phyloP scores from a whole-genome alignment of 2,888 invertebrate species.

The Colostygia pectinataria region DNA sequence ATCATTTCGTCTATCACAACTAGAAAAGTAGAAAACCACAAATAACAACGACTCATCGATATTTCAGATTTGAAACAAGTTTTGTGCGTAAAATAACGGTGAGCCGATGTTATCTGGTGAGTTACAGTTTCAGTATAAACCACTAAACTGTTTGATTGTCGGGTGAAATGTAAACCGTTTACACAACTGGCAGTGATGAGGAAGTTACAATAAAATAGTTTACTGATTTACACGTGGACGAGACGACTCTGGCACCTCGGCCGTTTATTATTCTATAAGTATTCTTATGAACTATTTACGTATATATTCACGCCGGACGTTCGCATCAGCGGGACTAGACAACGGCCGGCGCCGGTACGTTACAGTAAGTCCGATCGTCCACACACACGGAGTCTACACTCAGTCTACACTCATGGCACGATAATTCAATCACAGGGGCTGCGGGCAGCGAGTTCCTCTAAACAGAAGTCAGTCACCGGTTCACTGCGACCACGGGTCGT shows the following conservation, averaged over 20 bases:
- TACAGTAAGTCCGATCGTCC: slow-evolving; percentile 30
- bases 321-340: slow-evolving; percentile 65
- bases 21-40: slow-evolving; percentile 1
- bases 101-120: slow-evolving; percentile 26
- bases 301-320: slow-evolving; percentile 67
- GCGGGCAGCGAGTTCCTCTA: not conserved
- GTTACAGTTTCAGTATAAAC: slow-evolving; percentile 30
- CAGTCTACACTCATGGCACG: slow-evolving; percentile 35
- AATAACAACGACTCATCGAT: slow-evolving; percentile 19
- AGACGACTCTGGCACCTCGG: slow-evolving; percentile 39
- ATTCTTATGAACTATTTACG: slow-evolving; percentile 71
- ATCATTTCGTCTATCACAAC: slow-evolving; percentile 21
- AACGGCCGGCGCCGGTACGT: slow-evolving; percentile 49
- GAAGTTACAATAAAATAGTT: slow-evolving; percentile 39
- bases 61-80: slow-evolving; percentile 8
- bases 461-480: not conserved
- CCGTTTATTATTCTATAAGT: slow-evolving; percentile 26
- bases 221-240: slow-evolving; percentile 40
- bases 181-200: slow-evolving; percentile 36
- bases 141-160: slow-evolving; percentile 39
- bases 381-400: slow-evolving; percentile 25
- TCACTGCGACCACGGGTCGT: too few species aligned
- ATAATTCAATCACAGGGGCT: slow-evolving; percentile 27
- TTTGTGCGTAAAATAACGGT: slow-evolving; percentile 18
- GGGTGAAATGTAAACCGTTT: slow-evolving; percentile 11